Conservation (phyloP, 2,888 invertebrate genomes). For the Malthinus flaveolus region DNA sequence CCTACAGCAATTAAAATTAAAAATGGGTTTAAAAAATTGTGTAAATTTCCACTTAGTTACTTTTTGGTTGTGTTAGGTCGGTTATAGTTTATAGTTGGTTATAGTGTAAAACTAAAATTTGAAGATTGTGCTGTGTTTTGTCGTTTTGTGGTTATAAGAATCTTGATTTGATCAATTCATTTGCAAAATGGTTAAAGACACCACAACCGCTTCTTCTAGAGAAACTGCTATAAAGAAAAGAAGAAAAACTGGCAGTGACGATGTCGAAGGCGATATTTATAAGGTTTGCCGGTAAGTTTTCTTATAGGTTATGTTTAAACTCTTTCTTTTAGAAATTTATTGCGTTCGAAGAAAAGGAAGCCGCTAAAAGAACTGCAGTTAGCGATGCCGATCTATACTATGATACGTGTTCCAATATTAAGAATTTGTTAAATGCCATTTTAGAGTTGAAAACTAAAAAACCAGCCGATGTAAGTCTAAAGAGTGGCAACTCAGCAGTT, state of each 20-base stretch:
- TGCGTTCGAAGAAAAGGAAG: conserved; percentile 75
- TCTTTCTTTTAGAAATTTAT: conserved; percentile 63
- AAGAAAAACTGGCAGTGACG: conserved; percentile 56
- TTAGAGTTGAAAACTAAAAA: conserved; percentile 65
- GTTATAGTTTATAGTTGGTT: too few relatives aligned
- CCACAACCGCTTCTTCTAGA: conserved; percentile 10
- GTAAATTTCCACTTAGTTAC: too few relatives aligned
- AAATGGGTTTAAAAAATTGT: too few relatives aligned
- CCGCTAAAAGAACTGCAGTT: conserved; percentile 65
- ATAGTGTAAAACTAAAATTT: too few relatives aligned
- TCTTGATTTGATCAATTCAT: neutral
- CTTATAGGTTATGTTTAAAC: conserved; percentile 13
- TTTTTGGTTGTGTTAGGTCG: too few relatives aligned
- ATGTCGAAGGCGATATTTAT: conserved; percentile 61
- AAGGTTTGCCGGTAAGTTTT: conserved; percentile 54
- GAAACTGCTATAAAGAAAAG: conserved; percentile 56
- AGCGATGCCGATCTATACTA: conserved; percentile 70
- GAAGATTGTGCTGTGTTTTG: neutral
- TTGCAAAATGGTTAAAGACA: conserved; percentile 20
- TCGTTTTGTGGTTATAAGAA: neutral
- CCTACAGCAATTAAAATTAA: too few relatives aligned
- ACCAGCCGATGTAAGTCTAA: conserved; percentile 57
- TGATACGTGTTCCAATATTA: conserved; percentile 71
- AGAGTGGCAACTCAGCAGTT: conserved; percentile 5
- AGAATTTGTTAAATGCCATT: conserved; percentile 70